Conservation (phyloP, 2,113 vertebrate species). For the Kryptolebias marmoratus region DNA sequence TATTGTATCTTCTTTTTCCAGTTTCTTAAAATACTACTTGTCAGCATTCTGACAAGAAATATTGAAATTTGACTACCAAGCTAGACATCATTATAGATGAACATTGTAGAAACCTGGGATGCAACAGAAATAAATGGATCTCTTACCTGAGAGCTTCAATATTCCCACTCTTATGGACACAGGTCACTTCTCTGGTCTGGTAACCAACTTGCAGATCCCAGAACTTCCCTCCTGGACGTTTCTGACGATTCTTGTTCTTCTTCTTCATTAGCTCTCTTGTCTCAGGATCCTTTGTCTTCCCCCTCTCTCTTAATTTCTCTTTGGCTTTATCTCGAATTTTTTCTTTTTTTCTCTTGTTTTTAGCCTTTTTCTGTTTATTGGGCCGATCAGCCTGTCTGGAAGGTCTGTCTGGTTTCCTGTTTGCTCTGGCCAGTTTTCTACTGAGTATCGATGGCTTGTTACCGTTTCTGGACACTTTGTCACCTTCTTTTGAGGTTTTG, state of each 20-base stretch:
- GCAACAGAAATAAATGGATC: background rate
- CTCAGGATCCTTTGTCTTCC: slow-evolving; percentile 85
- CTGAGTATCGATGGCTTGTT: slow-evolving; percentile 51
- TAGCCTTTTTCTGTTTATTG: slow-evolving; percentile 84
- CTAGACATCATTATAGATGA: background rate
- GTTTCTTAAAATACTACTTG: too few relatives aligned
- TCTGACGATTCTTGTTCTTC: slow-evolving; percentile 91
- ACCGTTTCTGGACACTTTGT: slow-evolving; percentile 23
- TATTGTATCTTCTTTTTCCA: too few relatives aligned
- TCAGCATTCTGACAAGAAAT: too few relatives aligned
- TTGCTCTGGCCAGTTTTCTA: slow-evolving; percentile 49
- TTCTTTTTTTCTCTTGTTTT: slow-evolving; percentile 79
- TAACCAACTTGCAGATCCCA: slow-evolving; percentile 96
- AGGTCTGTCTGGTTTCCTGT: slow-evolving; percentile 72
- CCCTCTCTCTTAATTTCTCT: slow-evolving; percentile 77
- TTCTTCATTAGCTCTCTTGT: slow-evolving; percentile 93
- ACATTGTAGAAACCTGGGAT: slow-evolving; percentile 2
- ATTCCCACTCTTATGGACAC: slow-evolving; percentile 88
- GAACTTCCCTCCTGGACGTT: slow-evolving; percentile 89
- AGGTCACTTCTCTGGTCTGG: slow-evolving; percentile 90
- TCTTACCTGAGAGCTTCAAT: slow-evolving; percentile 87
- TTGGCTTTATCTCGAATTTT: slow-evolving; percentile 79
- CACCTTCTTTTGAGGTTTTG: slow-evolving; percentile 2
- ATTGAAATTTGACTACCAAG: background rate
- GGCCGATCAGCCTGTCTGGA: slow-evolving; percentile 78